Conservation (phyloP, 2,113 vertebrate species). For the Seriola aureovittata region DNA sequence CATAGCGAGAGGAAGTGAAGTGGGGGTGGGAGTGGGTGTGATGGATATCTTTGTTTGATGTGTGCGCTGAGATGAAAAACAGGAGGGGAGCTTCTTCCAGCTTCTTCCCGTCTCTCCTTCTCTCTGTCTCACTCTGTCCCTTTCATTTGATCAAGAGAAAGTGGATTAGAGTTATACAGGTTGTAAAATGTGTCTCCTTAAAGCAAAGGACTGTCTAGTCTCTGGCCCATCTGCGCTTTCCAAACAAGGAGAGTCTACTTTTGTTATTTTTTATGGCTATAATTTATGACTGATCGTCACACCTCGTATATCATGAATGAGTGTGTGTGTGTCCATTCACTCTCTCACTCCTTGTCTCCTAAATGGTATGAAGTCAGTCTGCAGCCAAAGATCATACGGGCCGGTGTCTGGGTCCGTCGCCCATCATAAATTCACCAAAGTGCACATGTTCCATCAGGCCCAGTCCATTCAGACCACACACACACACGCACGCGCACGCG, state of each 20-base stretch:
- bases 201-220: slow-evolving; percentile 56
- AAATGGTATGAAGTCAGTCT: slow-evolving; percentile 67
- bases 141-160: slow-evolving; percentile 39
- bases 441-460: slow-evolving; percentile 55
- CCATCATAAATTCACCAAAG: slow-evolving; percentile 63
- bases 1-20: slow-evolving; percentile 40
- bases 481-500: slow-evolving; percentile 37
- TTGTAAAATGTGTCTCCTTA: slow-evolving; percentile 60
- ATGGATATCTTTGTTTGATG: slow-evolving; percentile 82
- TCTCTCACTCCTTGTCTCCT: slow-evolving; percentile 22
- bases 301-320: slow-evolving; percentile 65
- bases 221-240: slow-evolving; percentile 73
- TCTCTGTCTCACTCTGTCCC: slow-evolving; percentile 38
- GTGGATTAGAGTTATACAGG: slow-evolving; percentile 26
- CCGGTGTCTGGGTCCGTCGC: slow-evolving; percentile 48
- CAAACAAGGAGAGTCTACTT: slow-evolving; percentile 52
- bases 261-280: slow-evolving; percentile 74
- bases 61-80: slow-evolving; percentile 63
- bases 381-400: slow-evolving; percentile 53
- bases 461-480: slow-evolving; percentile 64
- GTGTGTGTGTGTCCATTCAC: slow-evolving; percentile 34
- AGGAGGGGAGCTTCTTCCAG: slow-evolving; percentile 63
- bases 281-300: slow-evolving; percentile 74
- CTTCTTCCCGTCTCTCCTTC: slow-evolving; percentile 48
- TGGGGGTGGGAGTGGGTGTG: slow-evolving; percentile 70